These are phyloP conservation scores for Agriotes lineatus DNA, from an alignment of 2,888 invertebrate genomes.

Conservation along the genomic window DNA sequence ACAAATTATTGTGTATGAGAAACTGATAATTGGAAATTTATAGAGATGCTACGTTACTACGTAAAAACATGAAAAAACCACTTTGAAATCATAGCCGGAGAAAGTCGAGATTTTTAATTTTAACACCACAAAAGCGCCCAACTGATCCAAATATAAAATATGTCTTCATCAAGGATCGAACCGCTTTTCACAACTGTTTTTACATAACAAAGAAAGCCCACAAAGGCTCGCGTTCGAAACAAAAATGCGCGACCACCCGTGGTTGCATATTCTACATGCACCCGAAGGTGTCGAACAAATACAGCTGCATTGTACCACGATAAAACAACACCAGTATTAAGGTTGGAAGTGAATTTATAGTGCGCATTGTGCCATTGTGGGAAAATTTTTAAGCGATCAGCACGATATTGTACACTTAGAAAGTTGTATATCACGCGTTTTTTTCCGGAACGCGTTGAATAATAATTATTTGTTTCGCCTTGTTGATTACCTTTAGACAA, in stretches of 20 bases:
- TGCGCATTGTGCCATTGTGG: not conserved
- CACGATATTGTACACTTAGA: constrained; percentile 18
- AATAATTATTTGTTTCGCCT: constrained; percentile 23
- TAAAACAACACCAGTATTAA: constrained; percentile 16
- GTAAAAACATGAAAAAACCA: too few relatives aligned
- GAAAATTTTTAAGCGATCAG: not conserved
- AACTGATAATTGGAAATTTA: too few relatives aligned
- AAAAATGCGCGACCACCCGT: constrained; percentile 4
- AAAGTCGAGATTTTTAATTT: too few relatives aligned
- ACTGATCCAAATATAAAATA: too few relatives aligned
- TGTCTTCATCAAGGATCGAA: too few relatives aligned
- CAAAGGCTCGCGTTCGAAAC: not conserved
- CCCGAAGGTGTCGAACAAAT: constrained; percentile 22
- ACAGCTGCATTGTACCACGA: constrained; percentile 8
- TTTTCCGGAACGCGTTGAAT: constrained; percentile 1
- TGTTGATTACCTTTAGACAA: constrained; percentile 22
- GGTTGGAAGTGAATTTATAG: constrained; percentile 6
- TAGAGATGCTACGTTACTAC: too few relatives aligned
- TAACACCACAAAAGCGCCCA: too few relatives aligned
- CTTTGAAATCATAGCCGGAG: too few relatives aligned
- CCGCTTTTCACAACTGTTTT: too few relatives aligned
- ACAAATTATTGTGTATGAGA: too few relatives aligned
- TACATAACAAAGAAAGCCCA: not conserved
- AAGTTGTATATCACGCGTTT: constrained; percentile 9
- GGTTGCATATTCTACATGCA: constrained; percentile 6